These are phyloP conservation scores for Glossophaga mutica DNA, from an alignment of 2,797 vertebrate genomes.

Conservation along the genomic window DNA sequence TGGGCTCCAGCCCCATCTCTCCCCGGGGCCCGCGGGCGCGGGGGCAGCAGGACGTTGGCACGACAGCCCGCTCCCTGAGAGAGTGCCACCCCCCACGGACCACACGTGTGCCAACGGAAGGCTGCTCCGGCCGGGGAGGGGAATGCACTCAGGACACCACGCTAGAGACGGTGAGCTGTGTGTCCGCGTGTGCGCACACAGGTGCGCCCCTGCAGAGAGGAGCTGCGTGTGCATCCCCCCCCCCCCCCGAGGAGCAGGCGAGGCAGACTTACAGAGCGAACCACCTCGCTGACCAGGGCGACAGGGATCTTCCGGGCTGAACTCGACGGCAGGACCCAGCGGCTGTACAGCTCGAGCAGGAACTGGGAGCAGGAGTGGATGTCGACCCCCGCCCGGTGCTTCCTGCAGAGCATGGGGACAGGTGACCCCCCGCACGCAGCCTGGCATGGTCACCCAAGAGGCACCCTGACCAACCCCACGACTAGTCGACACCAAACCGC, in stretches of 20 bases:
- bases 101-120: too few species aligned
- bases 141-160: background rate
- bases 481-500: background rate
- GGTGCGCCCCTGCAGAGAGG: too few species aligned
- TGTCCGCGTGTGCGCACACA: too few species aligned
- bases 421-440: background rate
- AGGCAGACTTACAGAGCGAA: conserved; percentile 91
- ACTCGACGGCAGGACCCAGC: conserved; percentile 94
- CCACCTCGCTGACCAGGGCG: conserved; percentile 95
- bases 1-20: background rate
- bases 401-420: conserved; percentile 82
- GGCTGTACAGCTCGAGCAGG: conserved; percentile 95
- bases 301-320: conserved; percentile 91
- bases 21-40: too few species aligned
- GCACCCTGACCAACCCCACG: background rate
- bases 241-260: accelerated
- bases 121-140: background rate
- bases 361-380: conserved; percentile 99
- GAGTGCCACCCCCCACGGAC: too few species aligned
- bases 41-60: too few species aligned
- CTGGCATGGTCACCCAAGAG: background rate
- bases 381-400: conserved; percentile 97
- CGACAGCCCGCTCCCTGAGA: background rate
- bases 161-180: background rate
- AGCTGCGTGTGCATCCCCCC: too few species aligned